A percentile compares a stretch with the other conserved stretches of the same genome.
Evolutionary conservation across 1,140 invertebrate species (phyloP).

Genomic region (Pogonus chalceus): DNA sequence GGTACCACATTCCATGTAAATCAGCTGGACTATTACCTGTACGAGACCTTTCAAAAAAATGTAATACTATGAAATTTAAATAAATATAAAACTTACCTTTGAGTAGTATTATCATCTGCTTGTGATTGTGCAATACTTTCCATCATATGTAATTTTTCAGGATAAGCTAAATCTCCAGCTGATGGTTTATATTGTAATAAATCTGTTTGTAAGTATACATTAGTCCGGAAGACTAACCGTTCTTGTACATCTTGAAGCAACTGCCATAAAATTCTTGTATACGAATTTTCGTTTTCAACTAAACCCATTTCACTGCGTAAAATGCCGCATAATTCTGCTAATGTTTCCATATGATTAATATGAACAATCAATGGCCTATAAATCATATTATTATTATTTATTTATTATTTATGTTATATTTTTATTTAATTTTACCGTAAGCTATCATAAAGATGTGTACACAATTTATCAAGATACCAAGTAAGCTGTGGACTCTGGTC

Average conservation of each 20-base stretch:
- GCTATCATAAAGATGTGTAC: constrained; percentile 84
- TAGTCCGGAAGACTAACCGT: constrained; percentile 87
- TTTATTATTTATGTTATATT: no score
- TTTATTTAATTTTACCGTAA: no score
- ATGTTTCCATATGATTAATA: constrained; percentile 93
- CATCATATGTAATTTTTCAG: constrained; percentile 97
- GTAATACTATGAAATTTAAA: background rate
- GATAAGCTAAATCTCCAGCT: constrained; percentile 92
- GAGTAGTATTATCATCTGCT: background rate
- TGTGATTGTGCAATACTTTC: constrained; percentile 45
- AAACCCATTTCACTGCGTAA: constrained; percentile 81
- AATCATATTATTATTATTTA: no score
- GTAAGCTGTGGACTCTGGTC: constrained; percentile 52
- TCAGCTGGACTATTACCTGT: constrained; percentile 53
- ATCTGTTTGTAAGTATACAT: constrained; percentile 88
- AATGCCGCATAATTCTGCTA: constrained; percentile 93
- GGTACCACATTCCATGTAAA: constrained; percentile 99
- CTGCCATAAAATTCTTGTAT: constrained; percentile 38
- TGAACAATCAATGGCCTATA: constrained; percentile 95
- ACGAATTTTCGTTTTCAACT: background rate
- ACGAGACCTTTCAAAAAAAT: background rate
- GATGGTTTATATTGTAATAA: constrained; percentile 83
- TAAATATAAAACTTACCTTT: constrained; percentile 24
- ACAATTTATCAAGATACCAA: constrained; percentile 78
- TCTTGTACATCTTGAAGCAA: constrained; percentile 94